These are phyloP conservation scores for Leucosticte australis DNA, from an alignment of 2,113 vertebrate genomes.

Conservation along the genomic window DNA sequence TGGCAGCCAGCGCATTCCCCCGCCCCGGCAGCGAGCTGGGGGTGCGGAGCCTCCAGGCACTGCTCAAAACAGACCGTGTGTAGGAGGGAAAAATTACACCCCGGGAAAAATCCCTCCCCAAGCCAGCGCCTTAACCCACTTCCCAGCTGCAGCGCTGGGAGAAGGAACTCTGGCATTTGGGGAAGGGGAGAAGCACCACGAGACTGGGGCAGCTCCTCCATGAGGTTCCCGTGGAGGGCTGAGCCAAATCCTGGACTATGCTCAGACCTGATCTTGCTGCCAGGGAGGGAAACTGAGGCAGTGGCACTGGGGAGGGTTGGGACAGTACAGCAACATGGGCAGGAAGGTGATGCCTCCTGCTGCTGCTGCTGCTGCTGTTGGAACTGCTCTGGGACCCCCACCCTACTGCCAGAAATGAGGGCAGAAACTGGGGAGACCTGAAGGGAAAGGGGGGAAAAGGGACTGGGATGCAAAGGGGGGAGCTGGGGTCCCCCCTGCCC, in stretches of 20 bases:
- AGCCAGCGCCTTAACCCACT: slow-evolving; percentile 1
- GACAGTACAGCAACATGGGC: accelerated
- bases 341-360: neutral
- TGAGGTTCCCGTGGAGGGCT: accelerated
- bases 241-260: too few species aligned
- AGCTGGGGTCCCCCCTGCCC: accelerated
- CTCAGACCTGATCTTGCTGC: neutral
- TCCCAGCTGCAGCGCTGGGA: neutral
- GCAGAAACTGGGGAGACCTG: neutral
- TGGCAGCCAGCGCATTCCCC: neutral
- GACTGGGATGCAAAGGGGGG: neutral
- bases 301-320: neutral
- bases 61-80: slow-evolving; percentile 58
- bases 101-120: neutral
- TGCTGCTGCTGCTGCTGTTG: neutral
- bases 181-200: neutral
- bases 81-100: slow-evolving; percentile 62
- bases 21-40: neutral
- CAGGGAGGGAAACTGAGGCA: neutral
- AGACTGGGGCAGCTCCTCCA: neutral
- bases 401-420: neutral
- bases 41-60: slow-evolving; percentile 34
- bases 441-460: neutral
- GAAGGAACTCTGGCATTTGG: neutral
- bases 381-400: neutral